Conservation (phyloP, 2,888 invertebrate species). For the Halictus quadricinctus region DNA sequence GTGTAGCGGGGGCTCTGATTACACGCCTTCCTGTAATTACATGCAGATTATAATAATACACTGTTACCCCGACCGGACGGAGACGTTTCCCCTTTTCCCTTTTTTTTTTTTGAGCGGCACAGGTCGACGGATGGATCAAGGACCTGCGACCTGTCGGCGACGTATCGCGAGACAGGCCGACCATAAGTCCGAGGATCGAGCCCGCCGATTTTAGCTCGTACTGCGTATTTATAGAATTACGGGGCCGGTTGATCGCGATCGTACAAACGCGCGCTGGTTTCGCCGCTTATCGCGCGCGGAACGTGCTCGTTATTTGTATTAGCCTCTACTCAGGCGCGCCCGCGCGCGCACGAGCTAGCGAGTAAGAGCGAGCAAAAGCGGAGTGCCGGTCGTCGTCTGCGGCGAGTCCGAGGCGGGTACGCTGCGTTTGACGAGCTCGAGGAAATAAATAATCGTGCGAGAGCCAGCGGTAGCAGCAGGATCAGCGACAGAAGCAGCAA, state of each 20-base stretch:
- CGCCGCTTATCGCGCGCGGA: constrained; percentile 40
- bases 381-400: neutral
- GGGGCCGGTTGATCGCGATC: constrained; percentile 39
- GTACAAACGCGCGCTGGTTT: constrained; percentile 33
- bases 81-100: neutral
- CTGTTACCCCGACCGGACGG: constrained; percentile 22
- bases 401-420: constrained; percentile 23
- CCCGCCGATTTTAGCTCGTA: constrained; percentile 27
- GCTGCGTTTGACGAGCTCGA: constrained; percentile 48
- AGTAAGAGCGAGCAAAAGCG: neutral
- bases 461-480: neutral
- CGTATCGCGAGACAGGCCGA: too few species aligned
- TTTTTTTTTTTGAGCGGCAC: neutral
- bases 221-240: constrained; percentile 56
- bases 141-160: constrained; percentile 28
- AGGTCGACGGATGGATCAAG: neutral
- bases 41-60: constrained; percentile 51
- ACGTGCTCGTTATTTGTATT: constrained; percentile 25
- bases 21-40: constrained; percentile 50
- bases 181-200: constrained; percentile 6
- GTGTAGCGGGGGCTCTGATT: constrained; percentile 43
- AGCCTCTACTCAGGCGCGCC: neutral
- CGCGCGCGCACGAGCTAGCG: neutral
- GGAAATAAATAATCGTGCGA: constrained; percentile 66
- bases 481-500: neutral